A percentile compares a stretch with the other conserved stretches of the same genome.
Evolutionary conservation across 2,888 invertebrate species (phyloP).

Genomic region (Prostheceraeus crozeri): DNA sequence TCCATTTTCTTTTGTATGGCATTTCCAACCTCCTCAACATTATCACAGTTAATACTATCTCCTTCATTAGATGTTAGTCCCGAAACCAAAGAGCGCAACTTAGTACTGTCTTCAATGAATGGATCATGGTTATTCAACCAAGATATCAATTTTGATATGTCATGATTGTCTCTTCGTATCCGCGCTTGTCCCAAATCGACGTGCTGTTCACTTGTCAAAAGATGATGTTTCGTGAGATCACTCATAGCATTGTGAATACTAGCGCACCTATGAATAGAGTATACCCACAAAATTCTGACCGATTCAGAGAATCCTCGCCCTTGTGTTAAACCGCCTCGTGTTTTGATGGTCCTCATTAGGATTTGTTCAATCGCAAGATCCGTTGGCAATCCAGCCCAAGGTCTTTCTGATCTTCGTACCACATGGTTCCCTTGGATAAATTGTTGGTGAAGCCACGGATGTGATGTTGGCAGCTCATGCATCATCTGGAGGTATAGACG

Average conservation of each 20-base stretch:
- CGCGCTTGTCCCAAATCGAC: constrained; percentile 2
- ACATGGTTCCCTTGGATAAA: constrained; percentile 41
- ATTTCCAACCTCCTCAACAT: constrained; percentile 1
- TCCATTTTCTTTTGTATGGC: constrained; percentile 18
- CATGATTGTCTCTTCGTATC: constrained; percentile 6
- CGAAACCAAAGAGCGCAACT: constrained; percentile 14
- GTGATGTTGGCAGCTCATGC: constrained; percentile 41
- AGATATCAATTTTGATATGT: not conserved
- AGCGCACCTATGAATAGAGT: constrained; percentile 1
- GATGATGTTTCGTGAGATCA: constrained; percentile 9
- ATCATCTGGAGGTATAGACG: constrained; percentile 43
- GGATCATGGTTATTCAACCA: constrained; percentile 18
- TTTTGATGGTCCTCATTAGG: constrained; percentile 43
- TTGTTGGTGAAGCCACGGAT: constrained; percentile 40
- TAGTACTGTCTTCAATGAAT: not conserved
- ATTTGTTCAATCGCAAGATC: constrained; percentile 44
- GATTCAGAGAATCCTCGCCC: constrained; percentile 37
- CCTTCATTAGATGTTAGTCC: constrained; percentile 6
- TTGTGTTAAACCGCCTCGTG: constrained; percentile 42
- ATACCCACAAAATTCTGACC: constrained; percentile 5
- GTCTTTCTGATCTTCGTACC: constrained; percentile 40
- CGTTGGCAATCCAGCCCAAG: constrained; percentile 44
- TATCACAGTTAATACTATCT: constrained; percentile 13
- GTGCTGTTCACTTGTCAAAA: constrained; percentile 14
- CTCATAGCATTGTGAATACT: constrained; percentile 21